These are phyloP conservation scores for Clusia tigrina DNA, from an alignment of 2,888 invertebrate species.

Conservation along the genomic window DNA sequence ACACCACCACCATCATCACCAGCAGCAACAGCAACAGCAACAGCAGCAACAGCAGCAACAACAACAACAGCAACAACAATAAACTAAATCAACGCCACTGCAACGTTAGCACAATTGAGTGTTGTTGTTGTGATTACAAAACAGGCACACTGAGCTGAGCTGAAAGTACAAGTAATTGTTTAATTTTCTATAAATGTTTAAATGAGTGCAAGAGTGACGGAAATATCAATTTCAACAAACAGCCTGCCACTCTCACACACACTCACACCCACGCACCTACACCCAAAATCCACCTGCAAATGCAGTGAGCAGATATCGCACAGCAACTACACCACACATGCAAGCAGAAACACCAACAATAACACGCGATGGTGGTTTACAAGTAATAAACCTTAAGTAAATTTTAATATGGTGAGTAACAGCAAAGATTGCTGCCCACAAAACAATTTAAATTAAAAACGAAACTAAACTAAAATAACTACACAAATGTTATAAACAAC, in stretches of 20 bases:
- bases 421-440: too few species aligned
- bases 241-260: conserved; percentile 16
- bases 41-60: conserved; percentile 36
- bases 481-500: too few species aligned
- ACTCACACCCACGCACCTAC: conserved; percentile 27
- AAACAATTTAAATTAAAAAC: too few species aligned
- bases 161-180: conserved; percentile 38
- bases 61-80: conserved; percentile 32
- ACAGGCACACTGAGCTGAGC: conserved; percentile 27
- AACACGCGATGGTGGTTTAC: background rate
- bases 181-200: too few species aligned
- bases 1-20: conserved; percentile 32
- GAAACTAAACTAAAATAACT: too few species aligned
- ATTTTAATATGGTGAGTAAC: too few species aligned
- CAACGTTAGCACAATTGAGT: conserved; percentile 40
- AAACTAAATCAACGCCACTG: conserved; percentile 35
- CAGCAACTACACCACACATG: conserved; percentile 12
- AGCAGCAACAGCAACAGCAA: conserved; percentile 40
- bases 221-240: conserved; percentile 26
- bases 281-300: too few species aligned
- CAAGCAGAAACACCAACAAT: background rate
- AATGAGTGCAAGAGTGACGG: conserved; percentile 28
- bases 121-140: conserved; percentile 10
- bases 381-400: too few species aligned
- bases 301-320: conserved; percentile 3